Percentiles rank a stretch among this genome's conserved stretches.
These are phyloP conservation scores for Platalea minor DNA, from an alignment of 2,797 vertebrate species.

Conservation along the genomic window DNA sequence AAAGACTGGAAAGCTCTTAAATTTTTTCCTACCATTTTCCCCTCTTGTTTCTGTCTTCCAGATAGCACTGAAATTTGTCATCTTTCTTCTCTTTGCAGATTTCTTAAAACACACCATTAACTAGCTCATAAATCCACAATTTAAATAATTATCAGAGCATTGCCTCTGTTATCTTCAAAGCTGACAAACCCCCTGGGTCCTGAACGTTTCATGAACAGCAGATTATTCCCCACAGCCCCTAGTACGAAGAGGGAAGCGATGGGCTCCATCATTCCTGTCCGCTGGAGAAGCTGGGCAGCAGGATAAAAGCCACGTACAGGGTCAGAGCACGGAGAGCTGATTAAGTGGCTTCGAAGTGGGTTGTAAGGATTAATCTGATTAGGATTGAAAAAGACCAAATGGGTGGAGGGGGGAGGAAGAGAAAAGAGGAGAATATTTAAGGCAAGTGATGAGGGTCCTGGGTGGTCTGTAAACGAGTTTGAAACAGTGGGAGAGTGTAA, in stretches of 20 bases:
- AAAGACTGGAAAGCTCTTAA: not conserved
- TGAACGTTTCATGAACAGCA: not conserved
- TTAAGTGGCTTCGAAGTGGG: not conserved
- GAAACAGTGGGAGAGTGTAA: conserved; percentile 32
- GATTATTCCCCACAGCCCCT: not conserved
- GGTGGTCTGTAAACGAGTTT: conserved; percentile 33
- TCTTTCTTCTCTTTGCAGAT: not conserved
- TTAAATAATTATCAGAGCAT: not conserved
- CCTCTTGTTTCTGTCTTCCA: not conserved
- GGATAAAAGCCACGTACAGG: not conserved
- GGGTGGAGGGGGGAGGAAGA: not conserved
- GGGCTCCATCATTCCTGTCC: not conserved
- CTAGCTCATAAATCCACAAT: conserved; percentile 4
- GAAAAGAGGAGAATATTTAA: not conserved
- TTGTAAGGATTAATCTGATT: conserved; percentile 25
- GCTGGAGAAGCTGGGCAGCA: not conserved
- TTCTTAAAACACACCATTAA: conserved; percentile 24
- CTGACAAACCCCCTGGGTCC: conserved; percentile 21
- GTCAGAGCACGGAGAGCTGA: not conserved
- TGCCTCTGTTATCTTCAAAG: not conserved
- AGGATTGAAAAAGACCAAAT: not conserved
- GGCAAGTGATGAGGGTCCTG: conserved; percentile 27
- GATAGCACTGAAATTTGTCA: not conserved
- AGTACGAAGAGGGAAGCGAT: not conserved
- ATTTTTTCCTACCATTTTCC: not conserved